Evolutionary conservation across 2,888 invertebrate species (phyloP).

Genomic region (Scaptomyza cyrtandrae): DNA sequence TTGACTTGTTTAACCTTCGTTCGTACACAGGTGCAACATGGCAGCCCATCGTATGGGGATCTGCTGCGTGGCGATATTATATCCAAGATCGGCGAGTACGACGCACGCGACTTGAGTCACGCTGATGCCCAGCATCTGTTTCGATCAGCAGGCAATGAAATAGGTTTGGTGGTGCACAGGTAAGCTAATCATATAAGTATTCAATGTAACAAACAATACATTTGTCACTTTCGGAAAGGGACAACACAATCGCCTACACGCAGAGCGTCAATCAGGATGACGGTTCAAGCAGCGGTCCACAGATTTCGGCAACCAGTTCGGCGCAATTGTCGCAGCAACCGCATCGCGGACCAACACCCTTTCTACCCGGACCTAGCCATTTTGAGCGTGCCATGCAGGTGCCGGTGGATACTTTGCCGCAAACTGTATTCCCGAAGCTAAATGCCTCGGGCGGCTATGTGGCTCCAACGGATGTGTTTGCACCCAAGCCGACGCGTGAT

Average conservation of each 20-base stretch:
- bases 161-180: slow-evolving; percentile 94
- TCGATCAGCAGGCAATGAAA: slow-evolving; percentile 91
- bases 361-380: slow-evolving; percentile 86
- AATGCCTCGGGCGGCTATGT: slow-evolving; percentile 84
- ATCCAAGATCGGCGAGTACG: slow-evolving; percentile 94
- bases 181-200: slow-evolving; percentile 79
- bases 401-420: slow-evolving; percentile 85
- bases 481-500: slow-evolving; percentile 84
- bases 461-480: slow-evolving; percentile 79
- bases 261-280: slow-evolving; percentile 84
- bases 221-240: slow-evolving; percentile 64
- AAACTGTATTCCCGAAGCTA: slow-evolving; percentile 86
- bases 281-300: slow-evolving; percentile 85
- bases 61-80: slow-evolving; percentile 96
- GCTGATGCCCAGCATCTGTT: slow-evolving; percentile 96
- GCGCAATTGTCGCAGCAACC: slow-evolving; percentile 84
- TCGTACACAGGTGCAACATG: slow-evolving; percentile 90
- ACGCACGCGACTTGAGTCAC: slow-evolving; percentile 93
- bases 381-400: slow-evolving; percentile 82
- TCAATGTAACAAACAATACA: background rate
- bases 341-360: slow-evolving; percentile 86
- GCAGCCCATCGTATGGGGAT: slow-evolving; percentile 93
- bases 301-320: slow-evolving; percentile 78
- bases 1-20: slow-evolving; percentile 40
- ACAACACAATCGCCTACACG: slow-evolving; percentile 84